phyloP scores from a whole-genome alignment of 2,797 vertebrate species.

The Pipistrellus nathusii region DNA sequence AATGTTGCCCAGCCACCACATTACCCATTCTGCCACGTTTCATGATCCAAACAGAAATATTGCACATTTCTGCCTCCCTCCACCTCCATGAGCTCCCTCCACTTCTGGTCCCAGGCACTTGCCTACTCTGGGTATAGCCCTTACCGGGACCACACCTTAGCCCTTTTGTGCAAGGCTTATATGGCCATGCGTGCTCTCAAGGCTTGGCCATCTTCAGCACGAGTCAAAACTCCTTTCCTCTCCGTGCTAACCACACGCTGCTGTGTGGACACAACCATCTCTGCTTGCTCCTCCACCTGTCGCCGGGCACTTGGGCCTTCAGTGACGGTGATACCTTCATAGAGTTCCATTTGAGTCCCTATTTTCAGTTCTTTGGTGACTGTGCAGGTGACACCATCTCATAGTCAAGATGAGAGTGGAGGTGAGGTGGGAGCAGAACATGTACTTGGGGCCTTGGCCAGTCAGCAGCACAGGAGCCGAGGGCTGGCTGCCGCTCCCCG shows the following conservation, averaged over 20 bases:
- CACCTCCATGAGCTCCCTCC: neutral
- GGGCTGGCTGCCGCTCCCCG: neutral
- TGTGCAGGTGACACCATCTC: neutral
- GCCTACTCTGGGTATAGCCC: no score
- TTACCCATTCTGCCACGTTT: no score
- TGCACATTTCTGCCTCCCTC: neutral
- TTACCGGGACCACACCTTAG: neutral
- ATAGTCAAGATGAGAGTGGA: neutral
- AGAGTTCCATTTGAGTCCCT: neutral
- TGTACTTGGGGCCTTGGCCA: neutral
- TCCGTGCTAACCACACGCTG: neutral
- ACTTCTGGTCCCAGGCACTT: no score
- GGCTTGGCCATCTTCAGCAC: neutral
- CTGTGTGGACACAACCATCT: neutral
- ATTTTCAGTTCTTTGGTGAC: neutral
- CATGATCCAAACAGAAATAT: no score
- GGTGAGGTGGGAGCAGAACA: neutral
- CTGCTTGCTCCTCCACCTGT: neutral
- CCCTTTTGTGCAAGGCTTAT: neutral
- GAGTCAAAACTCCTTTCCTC: neutral
- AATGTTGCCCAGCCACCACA: no score
- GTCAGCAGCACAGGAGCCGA: neutral
- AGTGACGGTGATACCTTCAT: neutral
- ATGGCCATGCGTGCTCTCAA: neutral
- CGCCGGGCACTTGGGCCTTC: neutral